These are phyloP conservation scores for Tenualosa ilisha DNA, from an alignment of 2,797 vertebrate genomes.

Conservation along the genomic window DNA sequence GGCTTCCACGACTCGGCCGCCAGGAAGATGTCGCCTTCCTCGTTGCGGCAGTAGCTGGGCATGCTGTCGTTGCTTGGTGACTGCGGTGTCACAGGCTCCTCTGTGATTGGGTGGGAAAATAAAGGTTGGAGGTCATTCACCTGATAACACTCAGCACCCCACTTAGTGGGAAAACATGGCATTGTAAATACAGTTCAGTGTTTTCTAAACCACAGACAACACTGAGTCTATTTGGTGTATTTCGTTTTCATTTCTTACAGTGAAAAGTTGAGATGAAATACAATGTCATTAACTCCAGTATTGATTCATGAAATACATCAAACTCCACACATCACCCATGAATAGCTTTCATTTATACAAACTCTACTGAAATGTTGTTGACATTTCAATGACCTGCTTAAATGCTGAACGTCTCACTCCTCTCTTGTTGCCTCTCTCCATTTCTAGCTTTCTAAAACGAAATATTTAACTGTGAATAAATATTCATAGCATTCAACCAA, in stretches of 20 bases:
- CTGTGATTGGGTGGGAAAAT: slow-evolving; percentile 27
- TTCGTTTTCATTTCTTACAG: not conserved
- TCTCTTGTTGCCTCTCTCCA: not conserved
- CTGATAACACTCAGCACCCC: not conserved
- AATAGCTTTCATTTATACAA: not conserved
- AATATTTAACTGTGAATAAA: slow-evolving; percentile 11
- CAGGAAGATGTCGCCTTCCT: slow-evolving; percentile 87
- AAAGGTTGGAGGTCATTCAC: not conserved
- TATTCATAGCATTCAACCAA: not conserved
- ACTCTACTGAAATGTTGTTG: not conserved
- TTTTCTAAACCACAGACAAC: not conserved
- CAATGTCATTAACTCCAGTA: not conserved
- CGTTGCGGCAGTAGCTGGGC: slow-evolving; percentile 81
- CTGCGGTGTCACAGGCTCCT: slow-evolving; percentile 63
- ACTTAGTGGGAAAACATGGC: not conserved
- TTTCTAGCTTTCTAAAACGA: not conserved
- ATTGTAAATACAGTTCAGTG: not conserved
- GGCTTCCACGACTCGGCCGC: slow-evolving; percentile 91
- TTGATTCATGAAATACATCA: not conserved
- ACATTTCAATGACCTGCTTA: not conserved
- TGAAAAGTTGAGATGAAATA: not conserved
- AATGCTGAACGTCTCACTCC: not conserved
- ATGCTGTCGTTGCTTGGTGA: slow-evolving; percentile 79
- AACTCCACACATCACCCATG: not conserved
- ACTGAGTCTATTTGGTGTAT: not conserved